Evolutionary conservation across 2,888 invertebrate species (phyloP), one percentile per base, ranked within the genome.

Genomic region (Stomorhina lunata): DNA sequence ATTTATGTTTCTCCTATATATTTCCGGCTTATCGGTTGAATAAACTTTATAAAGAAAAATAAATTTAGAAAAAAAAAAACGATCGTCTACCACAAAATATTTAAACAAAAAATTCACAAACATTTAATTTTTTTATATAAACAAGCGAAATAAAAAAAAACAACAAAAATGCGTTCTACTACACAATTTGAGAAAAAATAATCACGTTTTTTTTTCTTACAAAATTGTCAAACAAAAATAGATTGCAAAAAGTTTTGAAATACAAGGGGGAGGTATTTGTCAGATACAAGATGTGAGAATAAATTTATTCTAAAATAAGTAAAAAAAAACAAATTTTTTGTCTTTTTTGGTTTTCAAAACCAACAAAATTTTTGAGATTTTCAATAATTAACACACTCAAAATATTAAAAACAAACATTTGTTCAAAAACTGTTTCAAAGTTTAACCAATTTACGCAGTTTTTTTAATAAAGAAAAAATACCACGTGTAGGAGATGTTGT

Each of bases 401-500:
- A 57, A 34, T 34, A 9, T 15, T 7, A 10, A 68, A 27, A 22
- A 12, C 40, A 37, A 7, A 40, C 34, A 65, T 34, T 10, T n/a
- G 15, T 7, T 4, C 2, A 37, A 15, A 53, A 6, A 48, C 22
- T 43, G 34, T 34, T n/a, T n/a, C n/a, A 22, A n/a, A 32, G 34
- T n/a, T 53, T 7, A 4, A 61, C 25, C 55, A 63, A 37, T 45
- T 45, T 43, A 63, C 63, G 63, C 29, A 63, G 15, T 66, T 34
- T 25, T 12, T 34, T 50, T n/a, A n/a, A n/a, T n/a, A n/a, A n/a
- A n/a, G n/a, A n/a, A n/a, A n/a, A n/a, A 27, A 68, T 63, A 69
- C 66, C 77, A 77, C 77, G 77, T 77, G 77, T 77, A 61, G 45
- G 61, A 50, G 9, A n/a, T n/a, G n/a, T n/a, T 15, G n/a, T 15